Conservation (phyloP, 1,140 invertebrate species). For the Diorhabda elongata region DNA sequence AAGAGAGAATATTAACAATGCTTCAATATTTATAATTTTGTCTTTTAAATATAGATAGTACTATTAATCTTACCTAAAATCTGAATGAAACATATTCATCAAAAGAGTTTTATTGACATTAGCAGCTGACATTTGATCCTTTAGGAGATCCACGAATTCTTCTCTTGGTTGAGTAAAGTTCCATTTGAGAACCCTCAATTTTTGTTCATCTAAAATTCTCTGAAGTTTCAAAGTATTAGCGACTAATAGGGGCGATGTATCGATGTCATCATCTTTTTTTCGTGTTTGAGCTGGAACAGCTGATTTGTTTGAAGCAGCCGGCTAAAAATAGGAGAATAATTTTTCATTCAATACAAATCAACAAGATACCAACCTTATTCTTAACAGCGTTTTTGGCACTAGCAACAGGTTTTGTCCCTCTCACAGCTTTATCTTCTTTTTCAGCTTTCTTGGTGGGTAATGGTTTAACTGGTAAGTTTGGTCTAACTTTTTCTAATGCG, state of each 20-base stretch:
- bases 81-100: conserved; percentile 88
- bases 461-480: conserved; percentile 79
- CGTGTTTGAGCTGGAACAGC: conserved; percentile 49
- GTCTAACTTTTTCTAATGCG: conserved; percentile 79
- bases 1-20: too few relatives aligned
- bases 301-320: conserved; percentile 21
- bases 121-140: conserved; percentile 85
- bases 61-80: conserved; percentile 64
- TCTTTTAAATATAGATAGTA: too few relatives aligned
- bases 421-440: conserved; percentile 50
- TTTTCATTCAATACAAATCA: background rate
- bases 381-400: conserved; percentile 40
- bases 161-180: conserved; percentile 90
- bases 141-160: conserved; percentile 90
- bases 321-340: conserved; percentile 23
- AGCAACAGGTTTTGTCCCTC: conserved; percentile 38
- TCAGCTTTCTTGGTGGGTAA: conserved; percentile 58
- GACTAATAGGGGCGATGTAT: conserved; percentile 75
- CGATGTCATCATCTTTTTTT: conserved; percentile 85
- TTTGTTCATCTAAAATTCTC: conserved; percentile 86
- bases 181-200: conserved; percentile 91
- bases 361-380: conserved; percentile 32
- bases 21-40: too few relatives aligned
- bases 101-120: conserved; percentile 83
- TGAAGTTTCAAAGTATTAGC: conserved; percentile 87